Percentiles rank a stretch among this genome's conserved stretches.
phyloP scores from a whole-genome alignment of 1,140 invertebrate genomes.

The Meloidogyne exigua region DNA sequence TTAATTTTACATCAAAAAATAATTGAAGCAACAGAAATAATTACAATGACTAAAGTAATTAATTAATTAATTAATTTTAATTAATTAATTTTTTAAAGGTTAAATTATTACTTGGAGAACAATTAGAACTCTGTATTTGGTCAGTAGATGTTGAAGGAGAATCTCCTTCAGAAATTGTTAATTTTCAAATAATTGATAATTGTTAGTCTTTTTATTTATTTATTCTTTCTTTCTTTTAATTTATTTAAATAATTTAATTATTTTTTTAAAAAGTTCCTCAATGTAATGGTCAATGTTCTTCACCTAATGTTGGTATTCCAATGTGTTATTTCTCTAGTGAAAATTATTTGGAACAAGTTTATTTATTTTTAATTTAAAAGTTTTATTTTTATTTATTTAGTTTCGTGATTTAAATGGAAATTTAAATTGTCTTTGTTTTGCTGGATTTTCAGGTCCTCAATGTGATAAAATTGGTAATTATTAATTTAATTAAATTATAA shows the following conservation, averaged over 20 bases:
- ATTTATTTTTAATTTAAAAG: background rate
- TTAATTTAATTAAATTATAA: background rate
- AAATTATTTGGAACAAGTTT: conserved; percentile 43
- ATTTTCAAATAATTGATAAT: conserved; percentile 16
- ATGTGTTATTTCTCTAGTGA: conserved; percentile 46
- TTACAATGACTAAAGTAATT: conserved; percentile 35
- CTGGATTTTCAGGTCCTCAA: conserved; percentile 44
- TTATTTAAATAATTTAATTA: too few species aligned
- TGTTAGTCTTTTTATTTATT: background rate
- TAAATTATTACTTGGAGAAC: conserved; percentile 32
- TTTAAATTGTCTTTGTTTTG: conserved; percentile 46
- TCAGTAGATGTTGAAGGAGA: conserved; percentile 43
- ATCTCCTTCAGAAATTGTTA: conserved; percentile 41
- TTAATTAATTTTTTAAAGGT: conserved; percentile 21
- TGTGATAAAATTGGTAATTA: conserved; percentile 40
- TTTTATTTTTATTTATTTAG: background rate
- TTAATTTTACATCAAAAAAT: conserved; percentile 36
- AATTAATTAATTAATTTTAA: background rate
- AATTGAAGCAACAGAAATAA: conserved; percentile 48
- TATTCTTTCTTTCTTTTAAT: too few species aligned
- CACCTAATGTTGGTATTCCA: conserved; percentile 34
- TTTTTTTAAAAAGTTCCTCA: conserved; percentile 31
- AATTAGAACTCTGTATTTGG: conserved; percentile 36
- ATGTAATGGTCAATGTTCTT: conserved; percentile 38
- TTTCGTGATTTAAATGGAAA: conserved; percentile 43